A percentile compares a stretch with the other conserved stretches of the same genome.
Conservation (phyloP, 2,113 vertebrate genomes). For the Tylochromis polylepis region DNA sequence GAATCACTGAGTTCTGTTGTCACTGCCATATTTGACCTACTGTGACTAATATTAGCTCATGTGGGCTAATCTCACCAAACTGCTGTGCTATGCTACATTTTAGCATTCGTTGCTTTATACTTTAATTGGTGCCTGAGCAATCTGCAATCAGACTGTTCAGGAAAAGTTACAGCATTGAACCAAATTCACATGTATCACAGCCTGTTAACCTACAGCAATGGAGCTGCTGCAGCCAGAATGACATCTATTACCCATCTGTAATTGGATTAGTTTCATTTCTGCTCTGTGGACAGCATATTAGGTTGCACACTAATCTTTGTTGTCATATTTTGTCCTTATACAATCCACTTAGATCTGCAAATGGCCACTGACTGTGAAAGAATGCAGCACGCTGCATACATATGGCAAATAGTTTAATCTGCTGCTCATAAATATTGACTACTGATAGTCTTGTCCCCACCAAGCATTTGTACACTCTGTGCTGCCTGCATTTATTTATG, state of each 20-base stretch:
- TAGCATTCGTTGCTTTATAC: background rate
- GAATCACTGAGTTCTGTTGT: background rate
- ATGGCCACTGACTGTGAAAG: background rate
- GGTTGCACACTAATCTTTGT: background rate
- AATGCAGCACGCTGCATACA: background rate
- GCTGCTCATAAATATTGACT: background rate
- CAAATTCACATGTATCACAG: background rate
- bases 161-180: background rate
- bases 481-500: background rate
- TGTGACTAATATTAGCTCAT: background rate
- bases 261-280: background rate
- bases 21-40: background rate
- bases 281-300: background rate
- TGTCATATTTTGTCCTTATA: background rate
- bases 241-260: background rate
- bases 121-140: background rate
- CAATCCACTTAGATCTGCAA: background rate
- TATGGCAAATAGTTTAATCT: background rate
- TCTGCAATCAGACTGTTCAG: background rate
- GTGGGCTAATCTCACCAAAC: background rate
- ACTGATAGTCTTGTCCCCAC: background rate
- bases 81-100: background rate
- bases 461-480: background rate
- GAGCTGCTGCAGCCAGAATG: background rate
- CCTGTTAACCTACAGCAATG: background rate